Conservation (phyloP, 2,888 invertebrate genomes). For the Fragum sueziense region DNA sequence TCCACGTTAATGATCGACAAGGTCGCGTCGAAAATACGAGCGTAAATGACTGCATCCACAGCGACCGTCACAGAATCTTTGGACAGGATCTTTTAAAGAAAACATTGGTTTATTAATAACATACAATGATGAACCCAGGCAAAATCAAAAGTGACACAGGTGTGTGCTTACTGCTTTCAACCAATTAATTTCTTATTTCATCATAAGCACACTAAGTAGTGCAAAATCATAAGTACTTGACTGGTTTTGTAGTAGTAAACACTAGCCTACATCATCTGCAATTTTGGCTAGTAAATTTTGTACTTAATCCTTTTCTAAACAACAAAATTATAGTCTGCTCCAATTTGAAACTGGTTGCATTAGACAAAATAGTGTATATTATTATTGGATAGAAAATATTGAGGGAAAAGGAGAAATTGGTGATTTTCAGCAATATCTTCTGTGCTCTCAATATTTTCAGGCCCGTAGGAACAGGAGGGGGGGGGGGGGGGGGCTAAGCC, state of each 20-base stretch:
- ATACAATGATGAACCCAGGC: no score
- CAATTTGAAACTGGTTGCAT: background rate
- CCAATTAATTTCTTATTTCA: no score
- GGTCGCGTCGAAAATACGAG: conserved; percentile 94
- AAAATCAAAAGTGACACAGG: no score
- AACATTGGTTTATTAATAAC: background rate
- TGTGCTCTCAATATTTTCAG: background rate
- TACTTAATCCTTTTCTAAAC: no score
- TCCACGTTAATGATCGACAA: conserved; percentile 98
- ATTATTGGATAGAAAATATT: background rate
- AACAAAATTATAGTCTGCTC: background rate
- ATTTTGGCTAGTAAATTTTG: no score
- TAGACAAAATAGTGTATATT: background rate
- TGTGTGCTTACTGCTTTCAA: no score
- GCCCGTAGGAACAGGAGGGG: no score
- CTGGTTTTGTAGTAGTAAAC: no score
- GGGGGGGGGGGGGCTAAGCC: no score
- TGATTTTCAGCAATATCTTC: background rate
- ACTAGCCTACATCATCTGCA: no score
- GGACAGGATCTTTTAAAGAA: conserved; percentile 90
- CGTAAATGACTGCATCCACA: conserved; percentile 90
- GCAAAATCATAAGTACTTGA: no score
- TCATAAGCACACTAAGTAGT: no score
- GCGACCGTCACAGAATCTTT: conserved; percentile 99
- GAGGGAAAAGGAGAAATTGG: background rate